Evolutionary conservation across 2,888 invertebrate genomes (phyloP).

Genomic region (Drosophila anomalipes): DNA sequence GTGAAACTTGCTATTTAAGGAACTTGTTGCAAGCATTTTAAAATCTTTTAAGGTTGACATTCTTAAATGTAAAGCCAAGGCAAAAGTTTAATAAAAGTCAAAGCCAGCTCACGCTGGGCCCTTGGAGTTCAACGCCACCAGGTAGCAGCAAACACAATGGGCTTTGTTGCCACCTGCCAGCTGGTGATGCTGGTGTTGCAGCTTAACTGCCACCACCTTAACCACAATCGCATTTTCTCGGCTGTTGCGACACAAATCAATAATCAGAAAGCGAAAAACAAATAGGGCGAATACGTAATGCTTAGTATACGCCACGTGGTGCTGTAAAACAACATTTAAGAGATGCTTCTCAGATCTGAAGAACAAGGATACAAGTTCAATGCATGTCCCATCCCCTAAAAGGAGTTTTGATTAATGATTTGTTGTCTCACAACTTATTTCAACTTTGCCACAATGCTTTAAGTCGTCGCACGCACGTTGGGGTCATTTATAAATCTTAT

Average conservation of each 20-base stretch:
- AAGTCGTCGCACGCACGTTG: conserved; percentile 28
- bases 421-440: conserved; percentile 42
- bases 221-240: conserved; percentile 31
- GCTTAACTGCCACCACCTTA: conserved; percentile 9
- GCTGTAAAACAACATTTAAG: not conserved
- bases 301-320: conserved; percentile 41
- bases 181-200: conserved; percentile 38
- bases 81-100: conserved; percentile 73
- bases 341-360: not conserved
- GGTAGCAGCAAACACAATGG: conserved; percentile 25
- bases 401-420: conserved; percentile 63
- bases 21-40: not conserved
- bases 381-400: conserved; percentile 9
- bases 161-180: conserved; percentile 40
- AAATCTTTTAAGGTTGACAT: not conserved
- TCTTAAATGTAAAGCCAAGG: not conserved
- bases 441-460: conserved; percentile 55
- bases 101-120: conserved; percentile 25
- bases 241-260: conserved; percentile 36
- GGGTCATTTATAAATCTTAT: conserved; percentile 75
- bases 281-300: conserved; percentile 42
- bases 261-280: conserved; percentile 24
- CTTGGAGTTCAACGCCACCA: conserved; percentile 2
- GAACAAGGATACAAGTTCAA: conserved; percentile 2
- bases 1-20: not conserved